phyloP scores from a whole-genome alignment of 2,113 vertebrate genomes.

The Aphelocoma coerulescens region DNA sequence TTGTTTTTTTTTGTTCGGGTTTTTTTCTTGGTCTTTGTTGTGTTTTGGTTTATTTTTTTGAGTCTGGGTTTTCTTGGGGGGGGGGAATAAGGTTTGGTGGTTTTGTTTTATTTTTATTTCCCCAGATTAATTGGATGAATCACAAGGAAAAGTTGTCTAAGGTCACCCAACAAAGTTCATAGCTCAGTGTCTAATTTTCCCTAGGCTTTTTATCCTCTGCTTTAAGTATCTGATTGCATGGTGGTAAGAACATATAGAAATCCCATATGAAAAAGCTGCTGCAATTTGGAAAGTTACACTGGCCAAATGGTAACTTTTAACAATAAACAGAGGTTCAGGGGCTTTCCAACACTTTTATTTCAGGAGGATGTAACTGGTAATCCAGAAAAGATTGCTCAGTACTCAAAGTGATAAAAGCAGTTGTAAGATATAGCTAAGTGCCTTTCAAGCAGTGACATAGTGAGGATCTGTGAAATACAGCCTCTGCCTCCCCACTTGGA shows the following conservation, averaged over 20 bases:
- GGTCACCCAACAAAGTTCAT: background rate
- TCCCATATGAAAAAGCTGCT: background rate
- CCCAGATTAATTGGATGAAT: background rate
- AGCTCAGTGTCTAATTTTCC: background rate
- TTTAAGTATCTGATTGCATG: background rate
- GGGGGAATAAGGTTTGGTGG: fast-evolving
- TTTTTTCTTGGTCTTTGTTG: background rate
- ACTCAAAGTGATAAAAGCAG: background rate
- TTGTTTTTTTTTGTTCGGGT: background rate
- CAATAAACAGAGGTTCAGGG: background rate
- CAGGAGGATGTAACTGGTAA: background rate
- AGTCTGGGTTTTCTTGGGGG: background rate
- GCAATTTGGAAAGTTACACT: background rate
- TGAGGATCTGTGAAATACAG: background rate
- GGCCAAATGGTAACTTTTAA: background rate
- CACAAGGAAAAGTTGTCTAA: background rate
- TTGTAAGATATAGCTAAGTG: background rate
- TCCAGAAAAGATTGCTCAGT: background rate
- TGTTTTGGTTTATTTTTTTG: background rate
- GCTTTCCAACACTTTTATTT: background rate
- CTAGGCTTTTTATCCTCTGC: background rate
- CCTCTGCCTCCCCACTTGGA: background rate
- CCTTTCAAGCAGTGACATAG: background rate
- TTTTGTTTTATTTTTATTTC: background rate
- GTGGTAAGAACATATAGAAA: background rate